Percentiles rank a stretch among this genome's conserved stretches.
phyloP scores from a whole-genome alignment of 2,113 vertebrate species.

The Rhinoderma darwinii region DNA sequence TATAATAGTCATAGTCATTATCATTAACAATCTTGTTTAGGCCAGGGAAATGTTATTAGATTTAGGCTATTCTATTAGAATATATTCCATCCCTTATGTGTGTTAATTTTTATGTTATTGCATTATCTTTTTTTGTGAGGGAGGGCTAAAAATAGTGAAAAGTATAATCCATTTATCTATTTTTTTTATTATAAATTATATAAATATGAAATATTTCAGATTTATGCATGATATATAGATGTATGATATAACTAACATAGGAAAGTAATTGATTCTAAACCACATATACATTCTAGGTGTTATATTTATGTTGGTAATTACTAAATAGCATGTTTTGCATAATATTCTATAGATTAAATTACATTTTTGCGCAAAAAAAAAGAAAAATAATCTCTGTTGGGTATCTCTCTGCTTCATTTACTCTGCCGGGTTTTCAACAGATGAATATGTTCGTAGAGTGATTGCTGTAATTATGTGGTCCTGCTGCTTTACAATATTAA shows the following conservation, averaged over 20 bases:
- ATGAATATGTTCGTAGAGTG: constrained; percentile 80
- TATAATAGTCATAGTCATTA: too few relatives aligned
- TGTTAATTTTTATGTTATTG: too few relatives aligned
- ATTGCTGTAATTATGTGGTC: constrained; percentile 81
- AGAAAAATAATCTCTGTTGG: constrained; percentile 71
- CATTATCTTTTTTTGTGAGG: too few relatives aligned
- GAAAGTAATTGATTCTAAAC: neutral
- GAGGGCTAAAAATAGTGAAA: too few relatives aligned
- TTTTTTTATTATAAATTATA: too few relatives aligned
- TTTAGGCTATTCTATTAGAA: too few relatives aligned
- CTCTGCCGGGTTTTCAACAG: constrained; percentile 79
- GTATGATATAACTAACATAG: neutral
- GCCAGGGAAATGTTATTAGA: too few relatives aligned
- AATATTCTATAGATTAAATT: constrained; percentile 61
- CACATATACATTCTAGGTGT: constrained; percentile 58
- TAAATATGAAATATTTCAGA: too few relatives aligned
- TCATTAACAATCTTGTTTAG: too few relatives aligned
- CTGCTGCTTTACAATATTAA: constrained; percentile 76
- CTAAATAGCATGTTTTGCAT: constrained; percentile 68
- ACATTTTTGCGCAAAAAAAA: constrained; percentile 66
- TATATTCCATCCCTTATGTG: too few relatives aligned
- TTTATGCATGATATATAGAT: too few relatives aligned
- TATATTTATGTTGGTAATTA: constrained; percentile 61
- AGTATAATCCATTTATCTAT: too few relatives aligned
- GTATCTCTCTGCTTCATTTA: constrained; percentile 77